phyloP scores from a whole-genome alignment of 2,113 vertebrate genomes.

The Tyto alba region DNA sequence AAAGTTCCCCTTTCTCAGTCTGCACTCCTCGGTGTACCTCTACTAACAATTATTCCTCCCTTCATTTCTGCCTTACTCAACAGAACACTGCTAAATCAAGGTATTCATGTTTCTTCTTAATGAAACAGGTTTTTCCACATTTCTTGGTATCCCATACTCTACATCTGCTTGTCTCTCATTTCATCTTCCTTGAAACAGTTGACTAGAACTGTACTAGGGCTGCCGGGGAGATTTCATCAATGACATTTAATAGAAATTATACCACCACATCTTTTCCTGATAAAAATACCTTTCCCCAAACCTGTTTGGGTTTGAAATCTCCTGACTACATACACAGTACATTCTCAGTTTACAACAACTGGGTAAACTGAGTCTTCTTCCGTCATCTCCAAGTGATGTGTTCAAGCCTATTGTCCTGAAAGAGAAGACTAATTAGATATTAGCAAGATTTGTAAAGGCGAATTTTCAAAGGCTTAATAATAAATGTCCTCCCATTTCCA shows the following conservation, averaged over 20 bases:
- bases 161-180: background rate
- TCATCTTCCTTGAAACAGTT: background rate
- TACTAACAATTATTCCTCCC: background rate
- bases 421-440: background rate
- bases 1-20: background rate
- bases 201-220: background rate
- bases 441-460: background rate
- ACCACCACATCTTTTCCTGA: background rate
- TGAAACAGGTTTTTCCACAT: slow-evolving; percentile 29
- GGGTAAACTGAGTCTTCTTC: background rate
- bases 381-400: background rate
- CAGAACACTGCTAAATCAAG: background rate
- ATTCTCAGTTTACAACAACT: background rate
- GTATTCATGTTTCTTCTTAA: background rate
- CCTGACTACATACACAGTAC: background rate
- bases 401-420: background rate
- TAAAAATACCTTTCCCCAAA: background rate
- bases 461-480: background rate
- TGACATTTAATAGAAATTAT: background rate
- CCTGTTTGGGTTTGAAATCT: background rate
- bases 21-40: background rate
- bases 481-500: background rate
- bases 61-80: background rate
- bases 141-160: background rate
- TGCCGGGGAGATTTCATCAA: background rate